A percentile compares a stretch with the other conserved stretches of the same genome.
phyloP scores from a whole-genome alignment of 1,140 invertebrate genomes.

The Dendrolimus kikuchii region DNA sequence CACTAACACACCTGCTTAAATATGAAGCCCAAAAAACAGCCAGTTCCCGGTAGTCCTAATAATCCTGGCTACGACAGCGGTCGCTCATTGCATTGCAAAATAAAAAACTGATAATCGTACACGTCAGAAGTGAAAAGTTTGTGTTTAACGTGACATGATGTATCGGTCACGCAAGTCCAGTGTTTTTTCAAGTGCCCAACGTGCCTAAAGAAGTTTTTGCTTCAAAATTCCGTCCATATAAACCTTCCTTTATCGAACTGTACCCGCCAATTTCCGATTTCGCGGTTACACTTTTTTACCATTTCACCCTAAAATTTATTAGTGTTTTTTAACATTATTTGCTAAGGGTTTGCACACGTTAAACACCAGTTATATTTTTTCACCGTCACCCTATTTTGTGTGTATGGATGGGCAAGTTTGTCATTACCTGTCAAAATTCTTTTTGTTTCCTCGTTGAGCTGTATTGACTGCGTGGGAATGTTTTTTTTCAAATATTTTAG shows the following conservation, averaged over 20 bases:
- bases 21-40: too few relatives aligned
- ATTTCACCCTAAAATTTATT: too few relatives aligned
- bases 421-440: constrained; percentile 55
- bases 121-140: too few relatives aligned
- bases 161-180: too few relatives aligned
- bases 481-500: constrained; percentile 20
- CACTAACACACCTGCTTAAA: too few relatives aligned
- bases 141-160: too few relatives aligned
- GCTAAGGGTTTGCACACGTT: constrained; percentile 27
- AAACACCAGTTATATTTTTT: constrained; percentile 25
- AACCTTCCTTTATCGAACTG: constrained; percentile 9
- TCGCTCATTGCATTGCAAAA: too few relatives aligned
- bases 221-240: constrained; percentile 9
- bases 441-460: constrained; percentile 36
- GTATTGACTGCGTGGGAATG: constrained; percentile 42
- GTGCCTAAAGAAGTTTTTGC: neutral
- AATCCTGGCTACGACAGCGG: too few relatives aligned
- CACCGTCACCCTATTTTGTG: constrained; percentile 17
- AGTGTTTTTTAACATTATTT: constrained; percentile 17
- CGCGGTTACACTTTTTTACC: constrained; percentile 33
- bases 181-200: too few relatives aligned
- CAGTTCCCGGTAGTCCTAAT: too few relatives aligned
- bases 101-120: too few relatives aligned
- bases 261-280: constrained; percentile 33
- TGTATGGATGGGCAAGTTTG: constrained; percentile 37